phyloP scores from a whole-genome alignment of 2,888 invertebrate species.

The Bhutanitis thaidina region DNA sequence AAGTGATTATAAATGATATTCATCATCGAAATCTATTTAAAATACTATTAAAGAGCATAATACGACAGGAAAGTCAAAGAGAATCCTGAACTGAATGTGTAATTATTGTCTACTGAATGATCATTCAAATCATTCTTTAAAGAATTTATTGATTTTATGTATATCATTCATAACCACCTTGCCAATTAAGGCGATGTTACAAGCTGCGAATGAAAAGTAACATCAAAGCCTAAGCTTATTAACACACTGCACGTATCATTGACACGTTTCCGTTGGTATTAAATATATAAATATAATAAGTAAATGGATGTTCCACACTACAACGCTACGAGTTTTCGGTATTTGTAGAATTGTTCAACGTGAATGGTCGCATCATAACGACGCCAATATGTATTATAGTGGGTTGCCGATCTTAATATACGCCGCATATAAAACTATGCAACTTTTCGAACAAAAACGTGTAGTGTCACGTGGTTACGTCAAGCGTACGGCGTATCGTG shows the following conservation, averaged over 20 bases:
- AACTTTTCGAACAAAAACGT: too few species aligned
- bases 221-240: conserved; percentile 19
- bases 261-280: conserved; percentile 15
- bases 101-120: conserved; percentile 4
- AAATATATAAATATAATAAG: neutral
- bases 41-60: too few species aligned
- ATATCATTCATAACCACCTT: conserved; percentile 13
- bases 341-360: too few species aligned
- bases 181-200: neutral
- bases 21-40: conserved; percentile 1
- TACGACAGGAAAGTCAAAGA: neutral
- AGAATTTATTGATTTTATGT: conserved; percentile 3
- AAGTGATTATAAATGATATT: conserved; percentile 13
- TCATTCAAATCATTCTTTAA: neutral
- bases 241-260: conserved; percentile 20
- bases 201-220: conserved; percentile 1
- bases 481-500: too few species aligned
- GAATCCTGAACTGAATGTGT: too few species aligned
- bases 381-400: too few species aligned
- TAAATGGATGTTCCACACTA: neutral
- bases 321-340: neutral
- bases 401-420: too few species aligned
- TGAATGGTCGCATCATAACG: too few species aligned
- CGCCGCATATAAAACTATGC: too few species aligned
- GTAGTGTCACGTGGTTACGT: too few species aligned